Percentiles rank a stretch among this genome's conserved stretches.
These are phyloP conservation scores for Coenobita brevimanus DNA, from an alignment of 1,140 invertebrate species.

Conservation along the genomic window DNA sequence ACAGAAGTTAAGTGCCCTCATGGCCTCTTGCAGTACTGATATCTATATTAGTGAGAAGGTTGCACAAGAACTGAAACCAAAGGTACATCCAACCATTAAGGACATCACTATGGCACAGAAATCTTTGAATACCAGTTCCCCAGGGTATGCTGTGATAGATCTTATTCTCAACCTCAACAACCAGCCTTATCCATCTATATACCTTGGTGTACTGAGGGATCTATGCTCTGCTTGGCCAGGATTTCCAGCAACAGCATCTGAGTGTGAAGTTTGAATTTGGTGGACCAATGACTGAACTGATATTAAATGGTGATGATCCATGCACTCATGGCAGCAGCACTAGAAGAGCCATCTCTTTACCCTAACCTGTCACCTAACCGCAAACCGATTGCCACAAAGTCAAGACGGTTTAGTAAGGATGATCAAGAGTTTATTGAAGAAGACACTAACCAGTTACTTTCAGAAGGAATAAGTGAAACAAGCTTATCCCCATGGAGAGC, in stretches of 20 bases:
- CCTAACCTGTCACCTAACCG: constrained; percentile 15
- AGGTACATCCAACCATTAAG: no score
- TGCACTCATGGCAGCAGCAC: neutral
- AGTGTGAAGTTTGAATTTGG: constrained; percentile 23
- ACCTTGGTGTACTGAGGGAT: neutral
- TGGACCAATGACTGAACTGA: constrained; percentile 25
- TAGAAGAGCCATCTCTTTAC: constrained; percentile 23
- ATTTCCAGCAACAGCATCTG: constrained; percentile 32
- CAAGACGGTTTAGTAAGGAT: constrained; percentile 19
- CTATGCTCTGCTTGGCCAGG: constrained; percentile 30
- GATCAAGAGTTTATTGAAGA: constrained; percentile 15
- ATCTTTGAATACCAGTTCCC: no score
- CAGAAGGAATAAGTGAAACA: constrained; percentile 4
- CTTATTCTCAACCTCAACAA: neutral
- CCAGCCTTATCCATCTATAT: no score
- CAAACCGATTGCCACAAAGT: constrained; percentile 19
- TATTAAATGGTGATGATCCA: neutral
- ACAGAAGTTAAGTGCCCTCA: no score
- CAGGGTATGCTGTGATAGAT: no score
- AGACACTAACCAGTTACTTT: constrained; percentile 5
- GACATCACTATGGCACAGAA: no score
- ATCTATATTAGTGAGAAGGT: no score
- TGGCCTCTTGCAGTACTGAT: no score
- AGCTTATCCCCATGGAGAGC: constrained; percentile 36
- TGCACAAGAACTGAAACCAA: no score